Conservation (phyloP, 1,140 invertebrate genomes). For the Aphelinus atriplicis region DNA sequence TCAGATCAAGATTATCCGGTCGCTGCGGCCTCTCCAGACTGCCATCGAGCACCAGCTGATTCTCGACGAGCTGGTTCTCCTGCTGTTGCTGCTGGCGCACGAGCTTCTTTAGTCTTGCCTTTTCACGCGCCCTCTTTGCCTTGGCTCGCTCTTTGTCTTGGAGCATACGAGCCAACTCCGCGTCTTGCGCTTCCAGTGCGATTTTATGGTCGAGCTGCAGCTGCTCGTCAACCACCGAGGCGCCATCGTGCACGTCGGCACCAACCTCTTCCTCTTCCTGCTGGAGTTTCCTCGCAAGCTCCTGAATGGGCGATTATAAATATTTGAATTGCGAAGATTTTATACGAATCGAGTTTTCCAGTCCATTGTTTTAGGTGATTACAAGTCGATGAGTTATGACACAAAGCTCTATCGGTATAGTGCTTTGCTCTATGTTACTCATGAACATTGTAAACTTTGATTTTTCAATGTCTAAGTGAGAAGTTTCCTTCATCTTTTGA, state of each 20-base stretch:
- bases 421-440: too few relatives aligned
- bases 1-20: slow-evolving; percentile 61
- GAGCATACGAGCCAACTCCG: slow-evolving; percentile 86
- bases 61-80: slow-evolving; percentile 63
- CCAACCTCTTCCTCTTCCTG: slow-evolving; percentile 70
- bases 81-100: slow-evolving; percentile 70
- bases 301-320: slow-evolving; percentile 60
- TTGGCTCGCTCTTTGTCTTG: slow-evolving; percentile 85
- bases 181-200: slow-evolving; percentile 91
- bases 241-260: slow-evolving; percentile 65
- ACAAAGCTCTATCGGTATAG: too few relatives aligned
- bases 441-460: too few relatives aligned
- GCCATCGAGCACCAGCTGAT: slow-evolving; percentile 42
- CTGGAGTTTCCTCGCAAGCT: slow-evolving; percentile 74
- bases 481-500: too few relatives aligned
- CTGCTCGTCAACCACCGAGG: slow-evolving; percentile 67
- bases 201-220: slow-evolving; percentile 77
- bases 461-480: too few relatives aligned
- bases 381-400: too few relatives aligned
- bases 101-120: slow-evolving; percentile 74
- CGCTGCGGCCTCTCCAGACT: slow-evolving; percentile 53
- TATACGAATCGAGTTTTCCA: too few relatives aligned
- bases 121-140: slow-evolving; percentile 73
- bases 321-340: too few relatives aligned
- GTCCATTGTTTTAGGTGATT: too few relatives aligned